Base-by-base conservation (phyloP, 2,113 vertebrate species). In the Agapornis roseicollis region DNA sequence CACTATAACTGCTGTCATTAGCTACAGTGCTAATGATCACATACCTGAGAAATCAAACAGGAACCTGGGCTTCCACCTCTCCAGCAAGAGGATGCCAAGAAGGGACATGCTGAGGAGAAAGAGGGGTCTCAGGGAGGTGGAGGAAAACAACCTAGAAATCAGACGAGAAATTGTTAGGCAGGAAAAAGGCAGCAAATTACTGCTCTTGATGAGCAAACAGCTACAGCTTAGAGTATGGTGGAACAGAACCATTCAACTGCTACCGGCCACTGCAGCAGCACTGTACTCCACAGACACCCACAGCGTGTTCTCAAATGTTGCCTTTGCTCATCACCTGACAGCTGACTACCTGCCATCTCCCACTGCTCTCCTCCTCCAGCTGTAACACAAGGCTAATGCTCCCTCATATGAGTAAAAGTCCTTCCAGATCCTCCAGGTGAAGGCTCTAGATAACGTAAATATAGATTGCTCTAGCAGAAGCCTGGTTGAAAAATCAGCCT, bases 61-160 rank as follows among this genome's bases (percentile, higher is more conserved):
- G 95, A 98, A 98, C 74, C 94, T 97, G 85, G 98, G 98, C 98
- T 99, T 99, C 99, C 99, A 99, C 93, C 98, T 98, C 85, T 99
- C 99, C 98, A 99, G 92, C 13, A 99, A 96, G 90, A 99, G 97
- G 33, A 99, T 96, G 39, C 98, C 98, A 94, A 99, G 95, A 87
- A 99, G 98, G 27, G 98, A 98, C 91, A 99, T 94, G 80, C 99
- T 98, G 80, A 99, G 90, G 35, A 99, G 97, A 96, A 99, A 99
- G 41, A 99, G 74, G 39, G 99, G 99, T 80, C 99, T 98, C 69
- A 99, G 96, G 58, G 98, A 99, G 13, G 99, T 99, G 86, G 99
- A 99, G 3, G 99, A 99, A 96, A 99, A 97, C 70, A 99, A 96
- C 99, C 99, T 99, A 97, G 16, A 89, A 96, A 85, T 70, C 28